Base-by-base conservation (phyloP, 2,888 invertebrate genomes). In the Troilus luridus region DNA sequence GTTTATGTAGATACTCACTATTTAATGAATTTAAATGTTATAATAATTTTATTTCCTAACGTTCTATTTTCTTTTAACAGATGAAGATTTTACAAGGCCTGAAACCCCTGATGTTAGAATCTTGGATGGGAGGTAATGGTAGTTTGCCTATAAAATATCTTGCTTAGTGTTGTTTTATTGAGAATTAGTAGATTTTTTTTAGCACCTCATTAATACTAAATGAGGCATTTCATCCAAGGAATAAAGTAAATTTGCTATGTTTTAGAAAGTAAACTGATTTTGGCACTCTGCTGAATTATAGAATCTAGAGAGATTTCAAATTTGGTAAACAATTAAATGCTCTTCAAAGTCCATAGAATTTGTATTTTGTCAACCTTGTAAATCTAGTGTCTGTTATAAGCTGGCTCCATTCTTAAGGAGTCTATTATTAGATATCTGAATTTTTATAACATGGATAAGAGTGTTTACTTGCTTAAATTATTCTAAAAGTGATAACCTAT, bases 111-210 rank as follows among this genome's bases (percentile, higher is more conserved):
- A 62, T 64, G 60, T 54, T 67, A 62, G 89, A 19, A 8, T 54
- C 7, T 19, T 89, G 54, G 89, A 89, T 89, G 54, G 41, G n/a
- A 89, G 89, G 89, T 89, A 89, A 60, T 62, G 7, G 17, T 77
- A 8, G 17, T 67, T 14, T 8, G 27, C 41, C 17, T 77, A 7
- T 17, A 77, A 17, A 6, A 67, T 72, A 17, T 67, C 24, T 67
- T 64, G 10, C 67, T 27, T 0, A 6, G 5, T 67, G 67, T 27
- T 11, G 11, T 67, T 67, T 27, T 17, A 5, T 67, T 27, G 12
- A 67, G 24, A 14, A 27, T 59, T 59, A 59, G 14, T 59, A 12
- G 10, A 1, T 59, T 59, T 59, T 59, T 59, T 5, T 59, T 14
- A 14, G 59, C 59, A 59, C 14, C 59, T 59, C 7, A 59, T 59